Conservation (phyloP, 2,888 invertebrate genomes). For the Lithodes maja region DNA sequence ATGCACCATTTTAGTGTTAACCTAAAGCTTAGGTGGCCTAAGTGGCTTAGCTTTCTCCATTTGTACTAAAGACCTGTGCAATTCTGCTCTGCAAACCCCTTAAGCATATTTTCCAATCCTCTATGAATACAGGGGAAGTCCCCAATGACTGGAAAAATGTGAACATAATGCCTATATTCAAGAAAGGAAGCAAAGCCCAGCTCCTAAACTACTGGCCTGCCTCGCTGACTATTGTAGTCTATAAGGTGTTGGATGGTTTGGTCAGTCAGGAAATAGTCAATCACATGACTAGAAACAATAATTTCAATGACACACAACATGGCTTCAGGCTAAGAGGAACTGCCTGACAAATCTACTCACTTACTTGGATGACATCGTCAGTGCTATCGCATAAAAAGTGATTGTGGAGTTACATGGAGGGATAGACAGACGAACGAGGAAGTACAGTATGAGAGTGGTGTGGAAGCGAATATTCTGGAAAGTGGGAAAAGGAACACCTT, state of each 20-base stretch:
- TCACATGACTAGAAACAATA: not conserved
- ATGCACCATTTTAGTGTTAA: no score
- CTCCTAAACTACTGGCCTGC: constrained; percentile 14
- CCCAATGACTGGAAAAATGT: constrained; percentile 14
- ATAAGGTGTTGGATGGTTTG: constrained; percentile 1
- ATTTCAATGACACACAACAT: not conserved
- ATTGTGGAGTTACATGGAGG: no score
- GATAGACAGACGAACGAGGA: no score
- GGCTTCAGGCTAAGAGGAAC: constrained; percentile 8
- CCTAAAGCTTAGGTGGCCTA: no score
- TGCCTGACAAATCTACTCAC: constrained; percentile 1
- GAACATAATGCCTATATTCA: not conserved
- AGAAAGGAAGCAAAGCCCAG: not conserved
- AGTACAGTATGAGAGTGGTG: no score
- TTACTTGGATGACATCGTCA: constrained; percentile 7
- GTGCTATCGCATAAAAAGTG: not conserved
- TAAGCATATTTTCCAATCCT: not conserved
- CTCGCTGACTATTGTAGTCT: constrained; percentile 4
- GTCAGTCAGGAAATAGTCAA: not conserved
- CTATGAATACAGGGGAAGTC: not conserved
- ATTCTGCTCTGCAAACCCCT: not conserved
- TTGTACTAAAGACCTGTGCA: not conserved
- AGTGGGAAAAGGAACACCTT: no score
- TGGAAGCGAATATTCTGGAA: no score
- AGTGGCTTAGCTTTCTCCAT: no score